Evolutionary conservation across 1,140 invertebrate species (phyloP), one percentile per base, ranked within the genome.

Genomic region (Drosophila lacertosa): DNA sequence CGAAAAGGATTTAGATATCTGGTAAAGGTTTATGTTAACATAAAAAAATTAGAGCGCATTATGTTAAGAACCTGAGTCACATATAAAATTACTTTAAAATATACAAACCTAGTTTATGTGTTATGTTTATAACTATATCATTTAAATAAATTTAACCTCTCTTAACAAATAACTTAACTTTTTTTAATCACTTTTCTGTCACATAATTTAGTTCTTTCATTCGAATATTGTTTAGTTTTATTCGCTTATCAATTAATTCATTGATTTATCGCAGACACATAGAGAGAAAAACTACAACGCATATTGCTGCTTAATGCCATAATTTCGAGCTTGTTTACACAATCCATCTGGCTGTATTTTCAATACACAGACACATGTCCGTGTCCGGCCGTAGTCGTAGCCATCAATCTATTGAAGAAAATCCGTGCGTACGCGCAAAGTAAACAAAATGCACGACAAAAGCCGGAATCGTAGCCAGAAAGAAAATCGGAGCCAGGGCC

Each of bases 291-390:
- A 66, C 55, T 66, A 57, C 65, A 78, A 70, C 44, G 60, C 79
- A 59, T 71, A 51, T 68, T 67, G 59, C 60, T 63, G 75, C 73
- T 73, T 82, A 86, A 82, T 88, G 68, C 82, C 82, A 86, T 86
- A 88, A 86, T 86, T 88, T 86, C 74, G 53, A 79, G 32, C 78
- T 64, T 90, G 83, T 90, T 90, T 90, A 90, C 89, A 89, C 80
- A 90, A 89, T 90, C 83, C 89, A 90, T 90, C 89, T 90, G 89
- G 84, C 89, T 84, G 70, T 80, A 90, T 90, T 90, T 90, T 84
- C 67, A 71, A 77, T 32, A 60, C 42, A 32, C 33, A 65, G 37
- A 59, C 35, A 57, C 32, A 54, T 29, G 33, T 35, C 32, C 39
- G 22, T 74, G 79, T 71, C 64, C 75, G 59, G 69, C 69, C 53